These are phyloP conservation scores for Antitype chi DNA, from an alignment of 2,888 invertebrate species.

Conservation along the genomic window DNA sequence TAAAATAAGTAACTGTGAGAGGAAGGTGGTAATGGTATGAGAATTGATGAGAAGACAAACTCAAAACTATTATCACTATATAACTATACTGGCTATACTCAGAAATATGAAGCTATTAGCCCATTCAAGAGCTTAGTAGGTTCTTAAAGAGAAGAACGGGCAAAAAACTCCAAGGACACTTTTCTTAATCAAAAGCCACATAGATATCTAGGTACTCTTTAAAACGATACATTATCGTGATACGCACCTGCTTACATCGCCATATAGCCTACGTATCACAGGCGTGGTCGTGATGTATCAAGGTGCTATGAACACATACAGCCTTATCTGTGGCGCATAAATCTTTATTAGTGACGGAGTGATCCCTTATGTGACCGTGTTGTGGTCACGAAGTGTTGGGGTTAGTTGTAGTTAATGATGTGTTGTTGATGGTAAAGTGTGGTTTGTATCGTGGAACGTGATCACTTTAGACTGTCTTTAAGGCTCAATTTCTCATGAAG, in stretches of 20 bases:
- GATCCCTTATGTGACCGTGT: constrained; percentile 8
- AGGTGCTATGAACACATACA: constrained; percentile 40
- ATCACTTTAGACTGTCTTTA: not conserved
- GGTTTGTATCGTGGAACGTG: not conserved
- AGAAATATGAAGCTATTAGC: not conserved
- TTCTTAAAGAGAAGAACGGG: not conserved
- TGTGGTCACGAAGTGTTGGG: constrained; percentile 25
- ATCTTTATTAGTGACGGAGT: constrained; percentile 14
- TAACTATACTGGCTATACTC: too few relatives aligned
- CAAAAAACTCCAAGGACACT: too few relatives aligned
- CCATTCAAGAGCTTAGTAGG: not conserved
- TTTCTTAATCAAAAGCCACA: too few relatives aligned
- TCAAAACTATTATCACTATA: too few relatives aligned
- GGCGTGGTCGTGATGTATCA: constrained; percentile 31
- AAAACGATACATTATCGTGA: not conserved
- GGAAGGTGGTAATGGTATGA: not conserved
- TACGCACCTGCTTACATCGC: not conserved
- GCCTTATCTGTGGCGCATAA: constrained; percentile 22
- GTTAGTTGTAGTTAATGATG: constrained; percentile 16
- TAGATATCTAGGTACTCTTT: too few relatives aligned
- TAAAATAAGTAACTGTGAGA: not conserved
- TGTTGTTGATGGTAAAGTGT: not conserved
- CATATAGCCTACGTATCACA: not conserved
- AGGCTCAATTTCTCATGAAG: too few relatives aligned
- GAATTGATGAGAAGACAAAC: not conserved